Evolutionary conservation across 2,888 invertebrate genomes (phyloP), one percentile per base, ranked within the genome.

Genomic region (Troglohyphantes excavatus): DNA sequence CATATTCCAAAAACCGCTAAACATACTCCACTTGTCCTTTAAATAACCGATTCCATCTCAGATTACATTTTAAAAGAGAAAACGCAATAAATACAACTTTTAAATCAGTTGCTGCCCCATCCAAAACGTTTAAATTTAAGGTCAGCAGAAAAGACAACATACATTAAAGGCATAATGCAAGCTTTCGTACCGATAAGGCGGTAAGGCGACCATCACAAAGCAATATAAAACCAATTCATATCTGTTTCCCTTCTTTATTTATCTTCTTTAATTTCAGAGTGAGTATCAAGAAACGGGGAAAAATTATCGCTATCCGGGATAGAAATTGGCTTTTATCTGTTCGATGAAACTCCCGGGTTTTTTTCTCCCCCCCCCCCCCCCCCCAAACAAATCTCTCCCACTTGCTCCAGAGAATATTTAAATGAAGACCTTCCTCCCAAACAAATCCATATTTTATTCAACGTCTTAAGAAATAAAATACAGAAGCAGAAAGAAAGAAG

Each of bases 361-460:
- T 39, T 39, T 39, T 39, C 13, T 39, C 9, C 39, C 9, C 39
- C 13, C 39, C 1, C 13, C 7, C 13, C 76, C 29, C 33, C 70
- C 33, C 70, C 78, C 70, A 86, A 86, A 86, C 86, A 86, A 86
- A 86, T 82, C 82, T 76, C 63, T 46, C 43, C 73, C 46, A 17
- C n/a, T 67, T 67, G 46, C 81, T 67, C 46, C 5, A 26, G 75
- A 75, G 73, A 61, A 88, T 82, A 88, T 88, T 82, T 82, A 89
- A 82, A 82, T 89, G 88, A 89, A 89, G 75, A 75, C 70, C 85
- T 63, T 63, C n/a, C 27, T 68, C 65, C 43, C 88, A 43, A 86
- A 70, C 76, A 76, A 83, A 89, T 89, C 81, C 88, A 89, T 89
- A 89, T 89, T 89, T 89, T 82, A 89, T 89, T 82, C 88, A 75